These are phyloP conservation scores for Cyclophora albipunctata DNA, from an alignment of 2,888 invertebrate genomes.

Conservation along the genomic window DNA sequence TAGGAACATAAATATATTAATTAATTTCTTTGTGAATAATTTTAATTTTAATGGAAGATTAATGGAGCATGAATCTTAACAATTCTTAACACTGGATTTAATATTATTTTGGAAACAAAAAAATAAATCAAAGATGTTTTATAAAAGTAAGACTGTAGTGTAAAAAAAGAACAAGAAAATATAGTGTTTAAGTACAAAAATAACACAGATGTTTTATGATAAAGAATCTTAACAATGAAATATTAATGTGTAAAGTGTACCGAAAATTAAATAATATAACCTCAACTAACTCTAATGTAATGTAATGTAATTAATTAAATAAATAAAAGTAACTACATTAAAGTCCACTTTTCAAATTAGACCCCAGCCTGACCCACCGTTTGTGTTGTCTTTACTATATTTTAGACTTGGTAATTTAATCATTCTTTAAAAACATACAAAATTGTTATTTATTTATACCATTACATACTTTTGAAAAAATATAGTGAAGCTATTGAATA, in stretches of 20 bases:
- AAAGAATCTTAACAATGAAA: no score
- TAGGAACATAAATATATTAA: not conserved
- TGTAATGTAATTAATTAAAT: not conserved
- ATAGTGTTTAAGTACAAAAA: slow-evolving; percentile 38
- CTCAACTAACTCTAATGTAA: slow-evolving; percentile 3
- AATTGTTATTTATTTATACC: slow-evolving; percentile 24
- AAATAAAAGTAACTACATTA: slow-evolving; percentile 1
- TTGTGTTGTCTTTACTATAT: not conserved
- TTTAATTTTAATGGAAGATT: slow-evolving; percentile 19
- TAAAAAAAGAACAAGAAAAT: slow-evolving; percentile 33
- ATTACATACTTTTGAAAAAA: slow-evolving; percentile 34
- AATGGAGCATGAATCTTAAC: slow-evolving; percentile 10
- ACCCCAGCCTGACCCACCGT: not conserved
- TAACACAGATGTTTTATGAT: slow-evolving; percentile 1
- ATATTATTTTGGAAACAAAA: no score
- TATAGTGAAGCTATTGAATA: slow-evolving; percentile 50
- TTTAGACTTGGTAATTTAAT: not conserved
- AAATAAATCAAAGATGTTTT: no score
- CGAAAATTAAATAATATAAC: slow-evolving; percentile 13
- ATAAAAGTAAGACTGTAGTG: not conserved
- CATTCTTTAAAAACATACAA: slow-evolving; percentile 33
- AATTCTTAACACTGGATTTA: no score
- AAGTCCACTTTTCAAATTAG: not conserved
- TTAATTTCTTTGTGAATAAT: no score
- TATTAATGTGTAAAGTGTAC: slow-evolving; percentile 8